A percentile compares a stretch with the other conserved stretches of the same genome.
These are phyloP conservation scores for Lepidocolaptes lacrymiger DNA, from an alignment of 2,797 vertebrate species.

Conservation along the genomic window DNA sequence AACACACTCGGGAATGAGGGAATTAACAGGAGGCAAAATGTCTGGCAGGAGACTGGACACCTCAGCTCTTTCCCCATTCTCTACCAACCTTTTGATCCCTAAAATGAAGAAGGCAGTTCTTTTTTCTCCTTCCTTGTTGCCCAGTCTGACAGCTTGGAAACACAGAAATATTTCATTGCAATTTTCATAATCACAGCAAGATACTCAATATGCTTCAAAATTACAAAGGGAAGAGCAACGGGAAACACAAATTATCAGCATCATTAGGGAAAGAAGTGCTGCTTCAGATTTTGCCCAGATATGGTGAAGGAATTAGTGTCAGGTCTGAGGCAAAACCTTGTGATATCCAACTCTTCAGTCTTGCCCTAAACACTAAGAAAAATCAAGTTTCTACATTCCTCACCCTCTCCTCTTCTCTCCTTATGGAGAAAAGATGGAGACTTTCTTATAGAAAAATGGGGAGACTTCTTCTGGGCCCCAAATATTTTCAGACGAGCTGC, in stretches of 20 bases:
- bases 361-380: background rate
- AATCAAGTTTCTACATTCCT: background rate
- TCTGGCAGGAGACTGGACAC: background rate
- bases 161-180: background rate
- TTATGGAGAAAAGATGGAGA: background rate
- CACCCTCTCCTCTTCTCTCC: background rate
- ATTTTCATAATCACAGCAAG: background rate
- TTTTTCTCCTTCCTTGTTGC: background rate
- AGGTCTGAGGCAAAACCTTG: background rate
- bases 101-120: background rate
- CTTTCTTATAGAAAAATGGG: background rate
- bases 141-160: background rate
- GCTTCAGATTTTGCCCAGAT: background rate
- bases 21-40: conserved; percentile 1
- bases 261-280: background rate
- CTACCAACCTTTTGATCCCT: background rate
- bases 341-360: background rate
- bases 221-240: fast-evolving
- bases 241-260: background rate
- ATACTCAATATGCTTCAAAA: background rate
- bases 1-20: fast-evolving
- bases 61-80: background rate
- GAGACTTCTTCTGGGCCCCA: background rate
- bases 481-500: background rate
- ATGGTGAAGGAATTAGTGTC: background rate